Base-by-base conservation (phyloP, 2,888 invertebrate species). In the Pseudococcus jackbeardsleyi region DNA sequence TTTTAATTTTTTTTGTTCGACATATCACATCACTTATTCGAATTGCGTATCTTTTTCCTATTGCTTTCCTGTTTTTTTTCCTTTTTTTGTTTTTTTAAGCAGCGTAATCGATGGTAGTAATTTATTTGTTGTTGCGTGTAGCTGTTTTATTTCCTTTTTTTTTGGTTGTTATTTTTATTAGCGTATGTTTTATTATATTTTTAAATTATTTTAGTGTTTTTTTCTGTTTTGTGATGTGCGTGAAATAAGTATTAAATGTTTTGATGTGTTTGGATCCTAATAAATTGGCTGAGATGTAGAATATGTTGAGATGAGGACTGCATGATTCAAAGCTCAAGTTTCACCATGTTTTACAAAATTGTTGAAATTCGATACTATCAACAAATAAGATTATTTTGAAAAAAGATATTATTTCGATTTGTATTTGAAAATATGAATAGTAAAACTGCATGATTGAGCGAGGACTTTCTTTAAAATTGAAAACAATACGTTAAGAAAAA, bases 81-180 rank as follows among this genome's bases (percentile, higher is more conserved):
- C 26, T 68, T 26, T 22, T 68, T 68, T 68, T 22, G 26, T 33
- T 33, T 72, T 15, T 72, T 72, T 72, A 26, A 15, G 11, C 68
- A 15, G 33, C n/a, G 72, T 72, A 9, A 64, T 64, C 22, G 9
- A 33, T 72, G 72, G 33, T 2, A 17, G 26, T 72, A 64, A 64
- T 72, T 72, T 72, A 33, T 72, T 72, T 68, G 68, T 68, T 72
- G 15, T 72, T 72, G 5, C 33, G 9, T 72, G 72, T 72, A 72
- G 72, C 33, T 33, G 72, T 64, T 22, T 64, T 22, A 6, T 64
- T 22, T 22, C 9, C 22, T 64, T 64, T 64, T 19, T 64, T 64
- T 19, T 64, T 42, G 42, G 19, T 64, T 22, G 11, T 64, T 64
- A 22, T 64, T 64, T 64, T 64, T 64, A 22, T 1, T 22, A 22